Evolutionary conservation across 2,888 invertebrate genomes (phyloP), one percentile per base, ranked within the genome.

Genomic region (Conistra vaccinii): DNA sequence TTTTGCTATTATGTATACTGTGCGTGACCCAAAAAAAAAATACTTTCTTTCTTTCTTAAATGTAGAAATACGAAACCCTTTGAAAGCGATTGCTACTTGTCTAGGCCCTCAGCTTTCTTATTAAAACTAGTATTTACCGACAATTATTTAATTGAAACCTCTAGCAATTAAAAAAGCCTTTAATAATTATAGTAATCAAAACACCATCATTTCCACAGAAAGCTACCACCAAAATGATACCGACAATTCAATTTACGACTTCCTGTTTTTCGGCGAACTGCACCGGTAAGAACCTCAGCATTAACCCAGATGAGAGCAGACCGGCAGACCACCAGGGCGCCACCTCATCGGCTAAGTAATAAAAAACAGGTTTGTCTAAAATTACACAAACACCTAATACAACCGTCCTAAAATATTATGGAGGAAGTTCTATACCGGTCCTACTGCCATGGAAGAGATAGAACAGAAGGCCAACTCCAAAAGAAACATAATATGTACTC

Each of bases 331-430:
- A 70, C 84, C 84, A 61, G 53, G 81, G 76, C 82, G 85, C 85
- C 82, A 70, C n/a, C 35, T 29, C 29, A 29, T 35, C 42, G 20
- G 69, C 23, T 20, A 58, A 73, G 23, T 65, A 42, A 65, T 73
- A 61, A 73, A 73, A 71, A 87, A 81, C 86, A 6, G 48, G 87
- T 86, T 81, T 75, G 23, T 67, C 72, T 76, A 68, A 78, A 85
- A 83, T 70, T 69, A 81, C 72, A 76, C 69, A 48, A 80, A 76
- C 78, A 78, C 67, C 73, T 72, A 77, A 78, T 76, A 74, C 53
- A 53, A 76, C 61, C 77, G 48, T 71, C 74, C 80, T 74, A 76
- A 83, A 78, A 83, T 74, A 75, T 69, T 35, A 71, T 65, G 68
- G 78, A 81, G 78, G 77, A 81, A 81, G 70, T 42, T 81, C 39